Evolutionary conservation across 2,113 vertebrate genomes (phyloP).

Genomic region (Elgaria multicarinata): DNA sequence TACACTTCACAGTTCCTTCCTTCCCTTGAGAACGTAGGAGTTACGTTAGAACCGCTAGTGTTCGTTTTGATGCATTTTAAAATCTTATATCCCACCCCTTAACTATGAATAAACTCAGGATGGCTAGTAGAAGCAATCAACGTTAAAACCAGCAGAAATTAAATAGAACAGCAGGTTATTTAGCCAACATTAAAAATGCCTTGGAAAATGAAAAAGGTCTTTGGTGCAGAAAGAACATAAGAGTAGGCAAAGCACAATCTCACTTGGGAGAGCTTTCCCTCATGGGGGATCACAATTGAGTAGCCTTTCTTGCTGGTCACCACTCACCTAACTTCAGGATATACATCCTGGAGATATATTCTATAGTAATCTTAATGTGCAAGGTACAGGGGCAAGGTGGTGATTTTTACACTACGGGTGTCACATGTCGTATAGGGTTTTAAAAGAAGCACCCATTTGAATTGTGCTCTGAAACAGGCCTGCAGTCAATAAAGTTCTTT

Average conservation of each 20-base stretch:
- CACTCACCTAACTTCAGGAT: background rate
- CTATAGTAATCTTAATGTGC: background rate
- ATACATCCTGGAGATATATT: background rate
- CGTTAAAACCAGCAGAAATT: background rate
- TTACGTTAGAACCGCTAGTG: background rate
- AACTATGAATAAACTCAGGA: background rate
- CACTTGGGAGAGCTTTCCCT: background rate
- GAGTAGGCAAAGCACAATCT: background rate
- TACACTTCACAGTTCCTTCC: background rate
- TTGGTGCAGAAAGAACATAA: background rate
- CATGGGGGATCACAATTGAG: background rate
- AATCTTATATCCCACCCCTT: background rate
- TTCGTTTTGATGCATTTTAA: background rate
- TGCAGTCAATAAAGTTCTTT: background rate
- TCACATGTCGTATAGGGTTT: background rate
- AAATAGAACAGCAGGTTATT: background rate
- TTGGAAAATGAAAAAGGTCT: background rate
- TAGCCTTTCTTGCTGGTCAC: background rate
- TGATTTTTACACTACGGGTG: background rate
- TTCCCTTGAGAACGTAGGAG: background rate
- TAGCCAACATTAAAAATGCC: background rate
- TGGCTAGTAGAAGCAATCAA: no score
- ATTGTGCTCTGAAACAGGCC: background rate
- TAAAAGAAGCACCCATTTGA: background rate
- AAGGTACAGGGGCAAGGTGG: background rate